These are phyloP conservation scores for Lomographa bimaculata DNA, from an alignment of 2,888 invertebrate genomes.

Conservation along the genomic window DNA sequence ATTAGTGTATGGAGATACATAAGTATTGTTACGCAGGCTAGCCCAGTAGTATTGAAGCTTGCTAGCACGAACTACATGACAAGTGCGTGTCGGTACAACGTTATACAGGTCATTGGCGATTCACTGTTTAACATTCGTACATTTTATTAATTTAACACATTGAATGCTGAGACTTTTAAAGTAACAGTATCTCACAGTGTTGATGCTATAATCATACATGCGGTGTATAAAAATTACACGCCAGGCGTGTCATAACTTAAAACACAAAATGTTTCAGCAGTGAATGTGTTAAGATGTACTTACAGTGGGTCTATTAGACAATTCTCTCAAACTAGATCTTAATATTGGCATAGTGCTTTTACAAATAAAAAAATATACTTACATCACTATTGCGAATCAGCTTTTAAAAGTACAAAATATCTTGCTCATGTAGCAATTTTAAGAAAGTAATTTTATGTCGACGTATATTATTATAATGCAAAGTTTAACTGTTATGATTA, in stretches of 20 bases:
- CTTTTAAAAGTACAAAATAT: conserved; percentile 75
- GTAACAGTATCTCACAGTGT: too few relatives aligned
- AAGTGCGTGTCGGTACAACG: conserved; percentile 50
- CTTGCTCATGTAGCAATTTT: conserved; percentile 78
- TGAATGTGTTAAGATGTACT: conserved; percentile 45
- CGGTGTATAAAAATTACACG: too few relatives aligned
- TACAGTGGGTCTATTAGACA: conserved; percentile 63
- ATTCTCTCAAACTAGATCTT: conserved; percentile 61
- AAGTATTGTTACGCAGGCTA: conserved; percentile 50
- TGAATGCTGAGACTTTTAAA: too few relatives aligned
- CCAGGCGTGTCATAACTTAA: too few relatives aligned
- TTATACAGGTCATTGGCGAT: conserved; percentile 34
- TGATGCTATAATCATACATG: too few relatives aligned
- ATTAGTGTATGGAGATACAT: conserved; percentile 37
- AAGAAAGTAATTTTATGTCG: conserved; percentile 59
- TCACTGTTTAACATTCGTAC: conserved; percentile 47
- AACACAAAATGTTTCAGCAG: too few relatives aligned
- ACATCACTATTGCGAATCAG: conserved; percentile 51
- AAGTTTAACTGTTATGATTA: conserved; percentile 49
- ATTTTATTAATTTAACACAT: conserved; percentile 37
- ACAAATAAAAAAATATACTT: conserved; percentile 33
- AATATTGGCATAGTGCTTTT: conserved; percentile 56
- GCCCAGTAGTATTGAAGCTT: conserved; percentile 40
- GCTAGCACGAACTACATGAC: conserved; percentile 54
- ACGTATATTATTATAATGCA: conserved; percentile 50